phyloP scores from a whole-genome alignment of 2,797 vertebrate genomes.

The Phalanger gymnotis region DNA sequence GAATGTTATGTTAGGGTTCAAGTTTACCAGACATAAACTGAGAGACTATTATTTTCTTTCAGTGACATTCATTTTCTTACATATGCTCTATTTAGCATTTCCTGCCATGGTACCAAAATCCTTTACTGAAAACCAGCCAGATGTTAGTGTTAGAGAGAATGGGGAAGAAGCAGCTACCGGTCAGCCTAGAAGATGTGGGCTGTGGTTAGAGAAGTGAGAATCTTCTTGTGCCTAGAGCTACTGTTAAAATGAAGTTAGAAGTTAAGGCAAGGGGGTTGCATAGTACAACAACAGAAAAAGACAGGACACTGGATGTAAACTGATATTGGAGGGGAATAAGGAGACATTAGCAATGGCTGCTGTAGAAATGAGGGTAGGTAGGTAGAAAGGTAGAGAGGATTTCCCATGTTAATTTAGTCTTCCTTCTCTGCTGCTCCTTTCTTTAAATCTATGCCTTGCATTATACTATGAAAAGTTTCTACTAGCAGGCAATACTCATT shows the following conservation, averaged over 20 bases:
- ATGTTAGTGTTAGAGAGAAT: constrained; percentile 51
- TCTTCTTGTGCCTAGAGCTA: constrained; percentile 29
- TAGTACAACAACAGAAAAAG: neutral
- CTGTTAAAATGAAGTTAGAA: neutral
- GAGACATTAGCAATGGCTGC: neutral
- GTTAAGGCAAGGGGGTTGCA: neutral
- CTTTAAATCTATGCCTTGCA: constrained; percentile 25
- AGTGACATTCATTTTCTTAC: constrained; percentile 51
- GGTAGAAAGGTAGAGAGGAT: neutral
- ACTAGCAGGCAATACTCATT: constrained; percentile 46
- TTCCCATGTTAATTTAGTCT: neutral
- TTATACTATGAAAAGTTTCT: constrained; percentile 38
- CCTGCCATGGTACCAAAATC: constrained; percentile 2
- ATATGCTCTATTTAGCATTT: constrained; percentile 36
- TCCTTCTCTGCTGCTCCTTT: neutral
- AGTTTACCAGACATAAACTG: constrained; percentile 8
- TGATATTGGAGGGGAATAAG: constrained; percentile 1
- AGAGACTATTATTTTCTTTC: constrained; percentile 31
- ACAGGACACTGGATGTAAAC: constrained; percentile 11
- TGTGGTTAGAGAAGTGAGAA: constrained; percentile 69
- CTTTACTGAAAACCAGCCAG: constrained; percentile 56
- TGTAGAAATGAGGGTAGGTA: neutral
- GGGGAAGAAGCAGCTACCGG: constrained; percentile 22
- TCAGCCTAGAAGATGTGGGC: constrained; percentile 20
- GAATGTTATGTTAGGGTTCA: neutral